Percentiles rank a stretch among this genome's conserved stretches.
These are phyloP conservation scores for Ctenomys sociabilis DNA, from an alignment of 2,113 vertebrate species.

Conservation along the genomic window DNA sequence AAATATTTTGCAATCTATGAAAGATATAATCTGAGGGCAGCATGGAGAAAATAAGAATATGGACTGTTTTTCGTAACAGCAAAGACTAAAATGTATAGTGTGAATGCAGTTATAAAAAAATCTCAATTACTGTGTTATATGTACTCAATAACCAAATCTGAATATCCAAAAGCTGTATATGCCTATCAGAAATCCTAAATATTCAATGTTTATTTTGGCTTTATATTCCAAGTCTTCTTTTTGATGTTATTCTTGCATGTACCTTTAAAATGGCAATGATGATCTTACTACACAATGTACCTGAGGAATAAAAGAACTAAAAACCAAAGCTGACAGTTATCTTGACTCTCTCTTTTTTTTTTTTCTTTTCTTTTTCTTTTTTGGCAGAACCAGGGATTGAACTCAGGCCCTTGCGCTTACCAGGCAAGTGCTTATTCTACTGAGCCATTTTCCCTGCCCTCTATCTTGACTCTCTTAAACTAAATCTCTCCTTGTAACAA, in stretches of 20 bases:
- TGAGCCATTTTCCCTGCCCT: no score
- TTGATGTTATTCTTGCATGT: background rate
- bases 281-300: constrained; percentile 88
- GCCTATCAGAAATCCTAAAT: constrained; percentile 22
- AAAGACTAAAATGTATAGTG: background rate
- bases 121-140: background rate
- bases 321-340: background rate
- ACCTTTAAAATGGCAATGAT: constrained; percentile 60
- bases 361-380: no score
- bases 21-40: background rate
- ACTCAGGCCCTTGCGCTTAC: no score
- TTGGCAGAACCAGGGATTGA: no score
- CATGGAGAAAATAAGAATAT: background rate
- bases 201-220: background rate
- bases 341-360: background rate
- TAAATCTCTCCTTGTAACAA: constrained; percentile 3
- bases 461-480: constrained; percentile 15
- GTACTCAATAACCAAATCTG: background rate
- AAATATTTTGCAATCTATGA: background rate
- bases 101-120: background rate
- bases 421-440: no score
- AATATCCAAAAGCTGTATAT: background rate
- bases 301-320: constrained; percentile 90
- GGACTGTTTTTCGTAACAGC: background rate
- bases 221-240: background rate